Evolutionary conservation across 2,888 invertebrate genomes (phyloP).

Genomic region (Dolomedes plantarius): DNA sequence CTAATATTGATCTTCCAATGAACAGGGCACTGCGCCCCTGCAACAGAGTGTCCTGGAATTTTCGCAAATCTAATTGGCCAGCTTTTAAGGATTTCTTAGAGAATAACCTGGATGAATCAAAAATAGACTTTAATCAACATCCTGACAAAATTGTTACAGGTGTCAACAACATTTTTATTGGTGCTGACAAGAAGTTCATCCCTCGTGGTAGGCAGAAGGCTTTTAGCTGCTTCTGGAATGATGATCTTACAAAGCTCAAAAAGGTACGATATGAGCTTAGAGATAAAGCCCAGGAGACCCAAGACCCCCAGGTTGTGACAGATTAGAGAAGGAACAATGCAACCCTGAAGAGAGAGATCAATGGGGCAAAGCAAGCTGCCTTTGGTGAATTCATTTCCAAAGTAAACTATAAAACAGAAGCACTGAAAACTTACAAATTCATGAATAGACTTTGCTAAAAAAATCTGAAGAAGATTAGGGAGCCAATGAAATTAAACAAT

Average conservation of each 20-base stretch:
- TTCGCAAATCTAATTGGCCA: neutral
- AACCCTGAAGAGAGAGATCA: neutral
- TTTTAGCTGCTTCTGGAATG: too few species aligned
- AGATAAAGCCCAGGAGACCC: neutral
- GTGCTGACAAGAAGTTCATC: neutral
- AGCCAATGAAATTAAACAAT: too few species aligned
- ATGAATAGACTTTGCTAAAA: too few species aligned
- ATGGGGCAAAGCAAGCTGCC: neutral
- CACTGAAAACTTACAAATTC: neutral
- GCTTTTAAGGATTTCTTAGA: neutral
- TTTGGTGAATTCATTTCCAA: neutral
- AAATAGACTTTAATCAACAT: slow-evolving; percentile 1
- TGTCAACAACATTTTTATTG: neutral
- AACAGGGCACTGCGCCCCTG: neutral
- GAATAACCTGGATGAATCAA: neutral
- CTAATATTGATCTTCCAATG: neutral
- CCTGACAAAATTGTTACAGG: neutral
- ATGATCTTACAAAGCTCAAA: too few species aligned
- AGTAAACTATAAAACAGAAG: slow-evolving; percentile 1
- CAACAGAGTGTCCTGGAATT: neutral
- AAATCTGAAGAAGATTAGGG: too few species aligned
- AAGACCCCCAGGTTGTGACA: slow-evolving; percentile 5
- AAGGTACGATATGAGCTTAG: slow-evolving; percentile 5
- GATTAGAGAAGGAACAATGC: slow-evolving; percentile 14
- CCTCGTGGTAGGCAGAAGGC: neutral